Base-by-base conservation (phyloP, 2,888 invertebrate genomes). In the Chaetoderma sp. region DNA sequence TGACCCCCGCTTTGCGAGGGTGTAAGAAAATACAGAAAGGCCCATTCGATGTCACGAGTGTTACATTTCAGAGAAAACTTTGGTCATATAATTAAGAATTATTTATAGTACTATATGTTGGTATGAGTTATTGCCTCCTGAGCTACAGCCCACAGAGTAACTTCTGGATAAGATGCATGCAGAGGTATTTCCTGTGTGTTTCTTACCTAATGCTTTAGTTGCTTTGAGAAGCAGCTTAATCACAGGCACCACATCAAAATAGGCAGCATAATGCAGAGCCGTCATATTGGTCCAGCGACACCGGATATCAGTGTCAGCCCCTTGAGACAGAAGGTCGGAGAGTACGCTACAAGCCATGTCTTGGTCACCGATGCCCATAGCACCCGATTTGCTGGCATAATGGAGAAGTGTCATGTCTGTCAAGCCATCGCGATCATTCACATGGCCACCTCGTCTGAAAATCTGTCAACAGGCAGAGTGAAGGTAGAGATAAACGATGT, bases 221-320 rank as follows among this genome's bases (percentile, higher is more conserved):
- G 80, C 78, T 70, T 82, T 80, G 13, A 88, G 77, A 13, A 88
- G 77, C 30, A 85, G 74, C 71, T 83, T 80, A 30, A 88, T 78
- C 10, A 87, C 85, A 45, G 85, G 81, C 5, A 87, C 86, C 16
- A 88, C 87, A 77, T 89, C 88, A 76, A 88, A 89, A 73, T 87
- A 88, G 2, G 87, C 86, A 36, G 88, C 88, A 78, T 88, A 88
- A 74, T 89, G 89, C 32, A 89, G 77, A 30, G 88, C 86, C 36
- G 88, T 86, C 88, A 89, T 89, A 70, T 87, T 86, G 33, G 88
- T 88, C 88, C 88, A 89, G 18, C 87, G 79, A 71, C 88, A 88
- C 49, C 88, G 78, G 30, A 87, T 83, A 67, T 84, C 83, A 16
- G 86, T 79, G 75, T 88, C 86, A 2, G 88, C 88, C 2, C 88